Conservation (phyloP, 1,140 invertebrate species). For the Berghia stephanieae region DNA sequence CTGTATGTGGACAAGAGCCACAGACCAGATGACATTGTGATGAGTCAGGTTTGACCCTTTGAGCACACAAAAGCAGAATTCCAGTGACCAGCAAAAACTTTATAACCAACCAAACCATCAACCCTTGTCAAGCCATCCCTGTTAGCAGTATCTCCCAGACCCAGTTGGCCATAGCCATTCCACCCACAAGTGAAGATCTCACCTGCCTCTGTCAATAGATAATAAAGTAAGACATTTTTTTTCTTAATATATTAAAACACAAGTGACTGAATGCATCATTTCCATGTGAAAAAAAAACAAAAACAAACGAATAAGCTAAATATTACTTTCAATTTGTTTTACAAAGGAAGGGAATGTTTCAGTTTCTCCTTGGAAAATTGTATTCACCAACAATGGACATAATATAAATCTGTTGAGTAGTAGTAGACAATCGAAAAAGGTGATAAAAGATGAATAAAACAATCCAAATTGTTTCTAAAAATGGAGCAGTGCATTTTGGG, state of each 20-base stretch:
- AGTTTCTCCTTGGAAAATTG: not conserved
- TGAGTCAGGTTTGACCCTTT: too few relatives aligned
- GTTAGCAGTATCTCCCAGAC: slow-evolving; percentile 41
- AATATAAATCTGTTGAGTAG: too few relatives aligned
- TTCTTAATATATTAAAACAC: not conserved
- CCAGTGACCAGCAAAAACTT: slow-evolving; percentile 21
- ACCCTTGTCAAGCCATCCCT: slow-evolving; percentile 38
- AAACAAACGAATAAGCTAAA: not conserved
- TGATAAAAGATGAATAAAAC: not conserved
- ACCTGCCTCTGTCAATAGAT: slow-evolving; percentile 39
- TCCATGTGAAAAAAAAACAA: not conserved
- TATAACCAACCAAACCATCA: not conserved
- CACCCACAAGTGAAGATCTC: slow-evolving; percentile 49
- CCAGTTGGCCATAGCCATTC: slow-evolving; percentile 59
- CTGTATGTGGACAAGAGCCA: too few relatives aligned
- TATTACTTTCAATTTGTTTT: not conserved
- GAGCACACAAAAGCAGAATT: slow-evolving; percentile 20
- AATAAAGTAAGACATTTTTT: not conserved
- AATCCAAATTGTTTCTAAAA: too few relatives aligned
- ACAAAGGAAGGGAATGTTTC: too few relatives aligned
- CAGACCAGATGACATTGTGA: too few relatives aligned
- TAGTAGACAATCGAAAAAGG: not conserved
- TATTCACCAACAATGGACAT: not conserved
- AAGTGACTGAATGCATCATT: not conserved
- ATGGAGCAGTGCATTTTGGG: too few relatives aligned